Evolutionary conservation across 30 jellyfish, hydroid and myxozoan species (phyloP), one percentile per base, ranked within the genome.

Genomic region (Hydractinia symbiolongicarpus): DNA sequence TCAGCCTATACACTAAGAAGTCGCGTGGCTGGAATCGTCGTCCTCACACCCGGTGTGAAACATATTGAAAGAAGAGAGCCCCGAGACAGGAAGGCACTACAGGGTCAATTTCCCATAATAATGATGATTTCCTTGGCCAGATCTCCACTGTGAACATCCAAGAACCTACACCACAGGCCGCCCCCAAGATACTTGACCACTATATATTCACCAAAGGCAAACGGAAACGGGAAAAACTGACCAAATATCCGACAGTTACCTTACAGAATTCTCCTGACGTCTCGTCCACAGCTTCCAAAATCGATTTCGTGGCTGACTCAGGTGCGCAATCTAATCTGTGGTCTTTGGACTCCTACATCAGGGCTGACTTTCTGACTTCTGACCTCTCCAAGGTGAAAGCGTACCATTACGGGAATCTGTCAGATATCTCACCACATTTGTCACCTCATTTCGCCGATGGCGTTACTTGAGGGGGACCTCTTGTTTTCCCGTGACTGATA

Each of bases 271-370:
- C 51, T 13, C 78, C 51, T 67, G 51, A 67, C 78, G 21, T 13
- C 14, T 13, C 20, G 50, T 67, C 78, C 78, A 67, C 1, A 67
- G 2, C 78, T 3, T 16, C 51, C 51, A 21, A 67, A 15, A 21
- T 67, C 21, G 51, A 15, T 13, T 1, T 4, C 50, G 78, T 67
- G 1, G 78, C 78, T 67, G 78, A 67, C 78, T 0, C 78, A 13
- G 78, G 78, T 49, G 78, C 78, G 14, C 78, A 67, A 21, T 67
- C 78, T 21, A 21, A 67, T 4, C 20, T 67, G 51, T 67, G 78
- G 78, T 67, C 78, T 10, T 49, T 67, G 51, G 78, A 67, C 20
- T 13, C 20, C 50, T 67, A 13, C 51, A 15, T 67, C 51, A 67
- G 51, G 51, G 78, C 78, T 15, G 78, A 4, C 20, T 67, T 67